Evolutionary conservation across 2,888 invertebrate genomes (phyloP), one percentile per base, ranked within the genome.

Genomic region (Perizoma affinitatum): DNA sequence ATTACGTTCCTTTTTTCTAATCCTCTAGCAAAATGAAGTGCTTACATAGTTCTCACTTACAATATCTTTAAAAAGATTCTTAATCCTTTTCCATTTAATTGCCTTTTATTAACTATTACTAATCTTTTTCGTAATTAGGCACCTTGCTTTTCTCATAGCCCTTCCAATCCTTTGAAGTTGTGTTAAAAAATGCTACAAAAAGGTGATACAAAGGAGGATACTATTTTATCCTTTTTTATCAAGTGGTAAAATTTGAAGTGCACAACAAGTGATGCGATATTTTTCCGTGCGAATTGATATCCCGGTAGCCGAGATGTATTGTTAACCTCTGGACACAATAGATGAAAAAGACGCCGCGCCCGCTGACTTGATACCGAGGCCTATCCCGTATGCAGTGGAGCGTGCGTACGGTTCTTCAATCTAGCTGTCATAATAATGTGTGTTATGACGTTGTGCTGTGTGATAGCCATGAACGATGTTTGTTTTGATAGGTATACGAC

Each of bases 191-290:
- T 71, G 57, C 48, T 70, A 83, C 83, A 87, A 83, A 83, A 82
- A 77, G 80, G 74, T 74, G 72, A 73, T 68, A 82, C 73, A 79
- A 78, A 71, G 51, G 47, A 60, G 70, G 73, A 78, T 77, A 74
- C 67, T 72, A 65, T 40, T 48, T 45, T 58, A 60, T 52, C 72
- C 77, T 84, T 86, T 88, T 86, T 83, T 83, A 74, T 73, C 86
- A 90, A 87, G 90, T 91, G 90, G 85, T 81, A 81, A 87, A 80
- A 80, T 7, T 80, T 88, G 84, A 91, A 92, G 90, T 92, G 90
- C 78, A 75, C 86, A 86, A 78, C 83, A 81, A 84, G 71, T 79
- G 81, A 83, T 75, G 82, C 81, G 84, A 75, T 78, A 68, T 74
- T 76, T 79, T 84, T 87, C 82, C 84, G 76, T 82, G 79, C 80